These are phyloP conservation scores for Drosophila mulleri DNA, from an alignment of 2,888 invertebrate genomes.

Conservation along the genomic window DNA sequence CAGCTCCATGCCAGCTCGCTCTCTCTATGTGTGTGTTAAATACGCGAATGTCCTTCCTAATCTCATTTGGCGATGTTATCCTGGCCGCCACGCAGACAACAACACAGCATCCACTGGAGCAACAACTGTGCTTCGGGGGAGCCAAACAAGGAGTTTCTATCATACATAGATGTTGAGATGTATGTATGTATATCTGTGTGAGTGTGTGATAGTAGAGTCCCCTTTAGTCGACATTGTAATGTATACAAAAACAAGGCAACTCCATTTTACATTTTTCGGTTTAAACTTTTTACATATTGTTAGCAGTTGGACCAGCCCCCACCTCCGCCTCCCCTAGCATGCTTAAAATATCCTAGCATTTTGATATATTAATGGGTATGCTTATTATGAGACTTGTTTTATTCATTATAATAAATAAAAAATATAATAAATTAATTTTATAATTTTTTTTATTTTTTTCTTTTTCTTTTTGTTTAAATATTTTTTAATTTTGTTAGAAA, in stretches of 20 bases:
- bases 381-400: too few relatives aligned
- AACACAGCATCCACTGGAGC: conserved; percentile 45
- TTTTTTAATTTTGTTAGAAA: too few relatives aligned
- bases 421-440: too few relatives aligned
- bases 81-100: conserved; percentile 60
- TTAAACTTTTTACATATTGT: conserved; percentile 73
- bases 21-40: conserved; percentile 69
- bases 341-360: conserved; percentile 34
- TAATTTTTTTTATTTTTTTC: too few relatives aligned
- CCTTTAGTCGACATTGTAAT: conserved; percentile 16
- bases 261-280: conserved; percentile 58
- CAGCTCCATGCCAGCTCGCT: conserved; percentile 27
- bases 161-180: conserved; percentile 16
- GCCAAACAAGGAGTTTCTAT: conserved; percentile 48
- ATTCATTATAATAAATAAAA: too few relatives aligned
- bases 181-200: neutral
- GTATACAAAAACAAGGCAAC: conserved; percentile 56
- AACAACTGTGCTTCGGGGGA: conserved; percentile 40
- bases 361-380: neutral
- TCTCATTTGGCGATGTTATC: conserved; percentile 80
- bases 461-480: too few relatives aligned
- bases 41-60: conserved; percentile 83
- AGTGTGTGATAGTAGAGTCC: neutral
- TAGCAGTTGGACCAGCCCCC: conserved; percentile 7
- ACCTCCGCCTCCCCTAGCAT: neutral